Evolutionary conservation across 1,140 invertebrate genomes (phyloP).

Genomic region (Tetranychus cinnabarinus): DNA sequence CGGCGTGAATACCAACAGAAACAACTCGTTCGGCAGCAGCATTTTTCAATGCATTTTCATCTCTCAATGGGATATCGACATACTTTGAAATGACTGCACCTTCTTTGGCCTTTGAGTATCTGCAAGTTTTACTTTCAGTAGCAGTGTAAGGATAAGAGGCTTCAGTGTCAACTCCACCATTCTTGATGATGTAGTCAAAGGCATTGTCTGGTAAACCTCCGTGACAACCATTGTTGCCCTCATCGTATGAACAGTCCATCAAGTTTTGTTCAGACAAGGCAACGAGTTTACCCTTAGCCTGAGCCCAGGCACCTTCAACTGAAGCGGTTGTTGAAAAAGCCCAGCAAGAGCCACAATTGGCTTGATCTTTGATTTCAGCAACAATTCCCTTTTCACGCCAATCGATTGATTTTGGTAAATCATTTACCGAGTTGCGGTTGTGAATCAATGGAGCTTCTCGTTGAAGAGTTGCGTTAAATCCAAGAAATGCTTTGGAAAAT

Average conservation of each 20-base stretch:
- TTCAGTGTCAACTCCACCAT: slow-evolving; percentile 28
- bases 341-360: slow-evolving; percentile 54
- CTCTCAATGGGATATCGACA: slow-evolving; percentile 2
- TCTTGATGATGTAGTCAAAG: slow-evolving; percentile 25
- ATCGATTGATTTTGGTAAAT: slow-evolving; percentile 48
- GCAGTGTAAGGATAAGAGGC: slow-evolving; percentile 20
- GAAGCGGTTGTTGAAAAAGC: slow-evolving; percentile 75
- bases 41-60: slow-evolving; percentile 21
- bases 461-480: too few relatives aligned
- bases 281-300: slow-evolving; percentile 52
- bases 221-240: slow-evolving; percentile 79
- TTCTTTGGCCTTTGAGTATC: slow-evolving; percentile 38
- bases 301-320: slow-evolving; percentile 82
- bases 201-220: slow-evolving; percentile 84
- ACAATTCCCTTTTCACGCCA: slow-evolving; percentile 55
- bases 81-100: slow-evolving; percentile 11
- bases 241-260: slow-evolving; percentile 63
- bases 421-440: too few relatives aligned
- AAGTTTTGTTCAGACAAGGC: slow-evolving; percentile 93
- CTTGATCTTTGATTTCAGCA: slow-evolving; percentile 55
- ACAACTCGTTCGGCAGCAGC: slow-evolving; percentile 21
- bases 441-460: too few relatives aligned
- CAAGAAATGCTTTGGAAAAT: too few relatives aligned
- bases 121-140: slow-evolving; percentile 27
- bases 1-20: too few relatives aligned